Evolutionary conservation across 2,888 invertebrate species (phyloP).

Genomic region (Nudaria mundana): DNA sequence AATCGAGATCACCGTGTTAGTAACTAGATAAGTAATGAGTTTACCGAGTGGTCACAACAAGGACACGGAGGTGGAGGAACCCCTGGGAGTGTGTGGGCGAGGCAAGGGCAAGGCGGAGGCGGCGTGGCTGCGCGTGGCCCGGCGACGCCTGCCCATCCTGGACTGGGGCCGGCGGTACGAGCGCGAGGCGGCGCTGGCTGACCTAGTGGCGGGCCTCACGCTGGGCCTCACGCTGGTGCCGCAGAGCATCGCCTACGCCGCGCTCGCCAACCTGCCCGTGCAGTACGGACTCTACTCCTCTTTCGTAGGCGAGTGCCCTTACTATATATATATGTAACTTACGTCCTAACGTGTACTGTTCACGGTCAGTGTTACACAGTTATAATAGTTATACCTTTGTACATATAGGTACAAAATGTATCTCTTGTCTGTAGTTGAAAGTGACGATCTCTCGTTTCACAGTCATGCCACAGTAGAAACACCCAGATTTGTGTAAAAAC

Average conservation of each 20-base stretch:
- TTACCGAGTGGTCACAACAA: background rate
- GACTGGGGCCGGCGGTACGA: slow-evolving; percentile 87
- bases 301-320: slow-evolving; percentile 85
- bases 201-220: slow-evolving; percentile 93
- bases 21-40: background rate
- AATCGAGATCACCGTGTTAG: background rate
- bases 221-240: slow-evolving; percentile 95
- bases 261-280: slow-evolving; percentile 90
- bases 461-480: too few relatives aligned
- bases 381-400: too few relatives aligned
- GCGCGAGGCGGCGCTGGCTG: slow-evolving; percentile 85
- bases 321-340: background rate
- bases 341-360: too few relatives aligned
- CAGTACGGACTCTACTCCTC: slow-evolving; percentile 97
- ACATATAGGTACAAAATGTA: too few relatives aligned
- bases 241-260: slow-evolving; percentile 95
- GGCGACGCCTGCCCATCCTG: slow-evolving; percentile 74
- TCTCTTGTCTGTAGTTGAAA: too few relatives aligned
- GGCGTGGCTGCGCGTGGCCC: slow-evolving; percentile 33
- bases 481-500: too few relatives aligned
- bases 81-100: slow-evolving; percentile 31
- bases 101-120: slow-evolving; percentile 14
- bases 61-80: slow-evolving; percentile 39
- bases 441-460: too few relatives aligned
- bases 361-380: too few relatives aligned